Conservation (phyloP, 2,888 invertebrate species). For the Anthrax anthrax region DNA sequence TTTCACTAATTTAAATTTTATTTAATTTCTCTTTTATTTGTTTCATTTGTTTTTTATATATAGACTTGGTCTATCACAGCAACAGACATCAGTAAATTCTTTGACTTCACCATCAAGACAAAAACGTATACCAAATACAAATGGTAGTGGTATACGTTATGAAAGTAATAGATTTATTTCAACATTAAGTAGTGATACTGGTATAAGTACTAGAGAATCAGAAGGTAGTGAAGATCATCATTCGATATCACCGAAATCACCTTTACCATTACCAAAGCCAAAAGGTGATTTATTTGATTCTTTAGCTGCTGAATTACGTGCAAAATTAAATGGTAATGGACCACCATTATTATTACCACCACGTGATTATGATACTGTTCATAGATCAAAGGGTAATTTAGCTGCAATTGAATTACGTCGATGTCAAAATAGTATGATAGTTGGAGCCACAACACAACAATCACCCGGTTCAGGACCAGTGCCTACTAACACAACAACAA, state of each 20-base stretch:
- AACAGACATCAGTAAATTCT: too few species aligned
- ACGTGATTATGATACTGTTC: slow-evolving; percentile 86
- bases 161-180: slow-evolving; percentile 50
- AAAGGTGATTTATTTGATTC: slow-evolving; percentile 77
- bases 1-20: too few species aligned
- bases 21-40: too few species aligned
- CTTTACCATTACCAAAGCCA: slow-evolving; percentile 32
- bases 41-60: not conserved
- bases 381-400: slow-evolving; percentile 54
- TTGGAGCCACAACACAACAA: slow-evolving; percentile 25
- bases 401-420: slow-evolving; percentile 52
- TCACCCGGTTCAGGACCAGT: slow-evolving; percentile 33
- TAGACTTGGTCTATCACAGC: too few species aligned
- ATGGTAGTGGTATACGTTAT: too few species aligned
- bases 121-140: slow-evolving; percentile 18
- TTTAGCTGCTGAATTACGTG: slow-evolving; percentile 77
- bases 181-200: slow-evolving; percentile 60
- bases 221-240: slow-evolving; percentile 52
- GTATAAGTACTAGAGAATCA: slow-evolving; percentile 51
- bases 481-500: slow-evolving; percentile 32
- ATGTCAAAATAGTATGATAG: slow-evolving; percentile 32
- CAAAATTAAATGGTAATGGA: slow-evolving; percentile 48
- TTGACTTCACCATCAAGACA: slow-evolving; percentile 10
- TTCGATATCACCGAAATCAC: slow-evolving; percentile 26
- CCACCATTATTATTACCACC: slow-evolving; percentile 79